Conservation (phyloP, 2,888 invertebrate genomes). For the Amphipyra berbera region DNA sequence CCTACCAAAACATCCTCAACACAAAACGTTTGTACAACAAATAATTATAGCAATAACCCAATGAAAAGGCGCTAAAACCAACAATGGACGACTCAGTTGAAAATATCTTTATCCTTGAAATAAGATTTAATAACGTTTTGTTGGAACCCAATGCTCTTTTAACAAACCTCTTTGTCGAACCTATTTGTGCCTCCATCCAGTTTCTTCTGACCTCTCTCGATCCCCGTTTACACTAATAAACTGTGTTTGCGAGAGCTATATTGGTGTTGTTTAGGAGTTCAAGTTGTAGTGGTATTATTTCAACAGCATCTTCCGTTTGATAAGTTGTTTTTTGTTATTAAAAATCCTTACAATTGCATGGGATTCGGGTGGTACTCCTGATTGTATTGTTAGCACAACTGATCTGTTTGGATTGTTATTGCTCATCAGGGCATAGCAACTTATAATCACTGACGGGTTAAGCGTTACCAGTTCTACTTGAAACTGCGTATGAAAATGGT, state of each 20-base stretch:
- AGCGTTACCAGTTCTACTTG: slow-evolving; percentile 3
- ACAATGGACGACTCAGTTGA: slow-evolving; percentile 49
- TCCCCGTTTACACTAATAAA: slow-evolving; percentile 5
- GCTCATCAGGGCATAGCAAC: slow-evolving; percentile 38
- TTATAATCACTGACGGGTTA: slow-evolving; percentile 40
- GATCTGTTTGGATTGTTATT: slow-evolving; percentile 52
- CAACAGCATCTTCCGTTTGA: slow-evolving; percentile 74
- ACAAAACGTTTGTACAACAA: slow-evolving; percentile 40
- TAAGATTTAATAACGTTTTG: slow-evolving; percentile 87
- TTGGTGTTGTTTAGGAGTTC: slow-evolving; percentile 59
- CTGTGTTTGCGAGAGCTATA: slow-evolving; percentile 16
- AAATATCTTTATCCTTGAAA: slow-evolving; percentile 77
- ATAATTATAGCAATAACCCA: slow-evolving; percentile 58
- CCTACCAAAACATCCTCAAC: slow-evolving; percentile 25
- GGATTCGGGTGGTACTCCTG: slow-evolving; percentile 57
- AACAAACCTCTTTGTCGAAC: slow-evolving; percentile 76
- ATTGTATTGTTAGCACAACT: slow-evolving; percentile 43
- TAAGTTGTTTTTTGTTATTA: slow-evolving; percentile 80
- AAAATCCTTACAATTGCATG: slow-evolving; percentile 61
- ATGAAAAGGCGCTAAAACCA: slow-evolving; percentile 71
- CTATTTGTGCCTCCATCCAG: slow-evolving; percentile 68
- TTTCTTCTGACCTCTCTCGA: slow-evolving; percentile 54
- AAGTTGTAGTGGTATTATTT: slow-evolving; percentile 62
- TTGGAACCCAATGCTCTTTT: slow-evolving; percentile 82
- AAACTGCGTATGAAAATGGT: background rate